These are phyloP conservation scores for Epizoanthus ramosus DNA, from an alignment of 92 coral and sea anemone species.

Conservation along the genomic window DNA sequence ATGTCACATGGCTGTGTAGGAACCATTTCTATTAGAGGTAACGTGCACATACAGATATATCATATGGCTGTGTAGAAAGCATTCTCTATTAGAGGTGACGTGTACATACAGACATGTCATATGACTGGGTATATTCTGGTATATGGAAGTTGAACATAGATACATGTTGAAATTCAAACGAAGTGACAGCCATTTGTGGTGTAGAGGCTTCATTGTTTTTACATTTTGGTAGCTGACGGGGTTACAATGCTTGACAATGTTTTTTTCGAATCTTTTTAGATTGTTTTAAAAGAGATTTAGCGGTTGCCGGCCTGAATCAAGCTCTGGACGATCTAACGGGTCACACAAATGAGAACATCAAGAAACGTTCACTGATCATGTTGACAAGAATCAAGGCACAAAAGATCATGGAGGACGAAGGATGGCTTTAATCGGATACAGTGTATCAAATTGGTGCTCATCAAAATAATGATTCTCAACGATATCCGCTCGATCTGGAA, in stretches of 20 bases:
- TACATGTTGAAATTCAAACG: too few relatives aligned
- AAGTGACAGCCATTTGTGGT: too few relatives aligned
- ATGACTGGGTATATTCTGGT: too few relatives aligned
- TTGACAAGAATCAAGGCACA: constrained; percentile 87
- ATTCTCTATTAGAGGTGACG: too few relatives aligned
- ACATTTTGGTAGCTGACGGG: background rate
- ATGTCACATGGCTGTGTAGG: too few relatives aligned
- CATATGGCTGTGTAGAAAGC: too few relatives aligned
- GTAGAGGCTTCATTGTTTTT: too few relatives aligned
- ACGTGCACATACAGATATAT: background rate
- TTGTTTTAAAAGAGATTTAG: constrained; percentile 77
- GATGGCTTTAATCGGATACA: constrained; percentile 13
- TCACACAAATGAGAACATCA: constrained; percentile 77
- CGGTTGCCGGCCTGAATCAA: constrained; percentile 72
- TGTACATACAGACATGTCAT: background rate
- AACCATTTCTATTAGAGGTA: constrained; percentile 35
- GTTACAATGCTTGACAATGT: background rate
- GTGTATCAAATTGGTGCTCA: too few relatives aligned
- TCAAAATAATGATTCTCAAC: too few relatives aligned
- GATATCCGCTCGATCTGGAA: too few relatives aligned
- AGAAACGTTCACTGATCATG: constrained; percentile 88
- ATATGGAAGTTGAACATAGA: too few relatives aligned
- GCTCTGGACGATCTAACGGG: constrained; percentile 78
- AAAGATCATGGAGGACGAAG: constrained; percentile 62
- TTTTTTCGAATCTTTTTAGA: constrained; percentile 48